Evolutionary conservation across 2,113 vertebrate genomes (phyloP), one percentile per base, ranked within the genome.

Genomic region (Aegypius monachus): DNA sequence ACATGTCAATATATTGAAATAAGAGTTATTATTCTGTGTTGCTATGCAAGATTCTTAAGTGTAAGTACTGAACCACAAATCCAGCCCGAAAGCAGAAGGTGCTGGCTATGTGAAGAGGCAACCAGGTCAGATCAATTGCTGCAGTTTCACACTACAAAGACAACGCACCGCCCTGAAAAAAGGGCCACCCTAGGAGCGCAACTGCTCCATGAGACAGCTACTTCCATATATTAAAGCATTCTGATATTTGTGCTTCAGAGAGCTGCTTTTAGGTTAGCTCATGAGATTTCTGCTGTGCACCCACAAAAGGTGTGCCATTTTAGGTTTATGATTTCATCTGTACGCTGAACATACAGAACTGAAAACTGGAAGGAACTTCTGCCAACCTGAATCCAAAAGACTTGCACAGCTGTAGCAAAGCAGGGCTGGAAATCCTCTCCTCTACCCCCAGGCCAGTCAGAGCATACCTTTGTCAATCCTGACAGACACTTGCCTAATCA

Each of bases 91-190:
- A 31, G 42, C 15, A 40, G 32, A 10, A 29, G 59, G 65, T 42
- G 68, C 67, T 36, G 48, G 25, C 22, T 31, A 4, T 3, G 23
- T 4, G 19, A 50, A 20, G 34, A 73, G 65, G 34, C 40, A 19
- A 11, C 32, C 31, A 31, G 42, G 26, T 2, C 40, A 29, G 13
- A 8, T 3, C 6, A 0, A 38, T 1, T 9, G 42, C 47, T 77
- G 81, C 73, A 22, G 34, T 1, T 59, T 10, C 42, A 53, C 4
- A 40, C 4, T 4, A 23, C 73, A 45, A 21, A 82, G 42, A 25
- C 1, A 0, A 5, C 4, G 0, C 55, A 2, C 16, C 1, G 10
- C 10, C 26, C 48, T 5, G 20, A 6, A 4, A 2, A 63, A 43
- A 45, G 34, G 15, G 2, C 32, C n/a, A 18, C 10, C 9, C 40